Percentiles rank a stretch among this genome's conserved stretches.
Conservation (phyloP, 2,888 invertebrate genomes). For the Tachina fera region DNA sequence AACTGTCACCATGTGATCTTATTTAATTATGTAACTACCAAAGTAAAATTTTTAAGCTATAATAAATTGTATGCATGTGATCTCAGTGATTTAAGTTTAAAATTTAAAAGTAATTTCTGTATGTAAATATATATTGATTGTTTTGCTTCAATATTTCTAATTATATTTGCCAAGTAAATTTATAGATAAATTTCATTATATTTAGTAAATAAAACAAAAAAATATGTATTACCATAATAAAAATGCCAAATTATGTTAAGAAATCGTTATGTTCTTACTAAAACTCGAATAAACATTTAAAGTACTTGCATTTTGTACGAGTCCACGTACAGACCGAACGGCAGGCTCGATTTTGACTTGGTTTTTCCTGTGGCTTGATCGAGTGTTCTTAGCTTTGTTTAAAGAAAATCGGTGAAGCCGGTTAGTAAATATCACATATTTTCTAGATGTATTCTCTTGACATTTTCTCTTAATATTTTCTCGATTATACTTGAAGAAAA, state of each 20-base stretch:
- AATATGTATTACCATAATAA: background rate
- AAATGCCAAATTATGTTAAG: background rate
- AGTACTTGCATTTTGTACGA: background rate
- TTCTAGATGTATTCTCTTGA: too few species aligned
- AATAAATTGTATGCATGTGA: conserved; percentile 26
- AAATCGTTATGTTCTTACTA: conserved; percentile 35
- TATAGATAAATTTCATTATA: conserved; percentile 16
- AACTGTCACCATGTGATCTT: conserved; percentile 90
- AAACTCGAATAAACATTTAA: background rate
- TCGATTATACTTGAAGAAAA: too few species aligned
- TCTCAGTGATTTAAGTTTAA: conserved; percentile 40
- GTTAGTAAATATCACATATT: too few species aligned
- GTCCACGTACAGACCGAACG: too few species aligned
- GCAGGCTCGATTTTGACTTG: too few species aligned
- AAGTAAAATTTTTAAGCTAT: background rate
- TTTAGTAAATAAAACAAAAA: background rate
- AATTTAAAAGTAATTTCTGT: conserved; percentile 17
- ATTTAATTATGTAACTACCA: conserved; percentile 75
- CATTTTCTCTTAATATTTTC: too few species aligned
- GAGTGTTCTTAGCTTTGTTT: too few species aligned
- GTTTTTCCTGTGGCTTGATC: too few species aligned
- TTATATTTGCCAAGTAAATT: background rate
- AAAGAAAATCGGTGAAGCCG: too few species aligned
- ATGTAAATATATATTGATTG: background rate
- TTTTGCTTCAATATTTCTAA: background rate